Conservation (phyloP, 2,888 invertebrate genomes). For the Lucinisca nassula region DNA sequence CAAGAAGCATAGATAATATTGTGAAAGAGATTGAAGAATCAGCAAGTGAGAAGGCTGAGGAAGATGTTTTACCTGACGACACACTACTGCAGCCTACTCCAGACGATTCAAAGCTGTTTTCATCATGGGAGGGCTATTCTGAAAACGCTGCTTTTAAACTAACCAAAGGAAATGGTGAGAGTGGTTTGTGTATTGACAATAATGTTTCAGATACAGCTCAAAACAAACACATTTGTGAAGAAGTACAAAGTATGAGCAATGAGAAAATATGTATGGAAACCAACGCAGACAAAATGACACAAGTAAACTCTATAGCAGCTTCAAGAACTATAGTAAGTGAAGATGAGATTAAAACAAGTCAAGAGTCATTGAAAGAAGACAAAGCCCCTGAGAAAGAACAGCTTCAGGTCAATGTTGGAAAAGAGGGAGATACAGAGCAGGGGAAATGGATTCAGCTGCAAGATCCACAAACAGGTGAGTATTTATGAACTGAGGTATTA, state of each 20-base stretch:
- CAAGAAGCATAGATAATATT: not conserved
- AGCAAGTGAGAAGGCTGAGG: not conserved
- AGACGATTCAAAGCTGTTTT: not conserved
- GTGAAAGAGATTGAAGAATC: not conserved
- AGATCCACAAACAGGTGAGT: conserved; percentile 70
- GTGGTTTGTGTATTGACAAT: too few species aligned
- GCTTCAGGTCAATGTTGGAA: not conserved
- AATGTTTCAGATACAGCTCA: too few species aligned
- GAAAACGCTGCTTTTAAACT: not conserved
- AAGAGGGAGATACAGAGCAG: not conserved
- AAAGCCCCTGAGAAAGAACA: not conserved
- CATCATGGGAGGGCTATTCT: not conserved
- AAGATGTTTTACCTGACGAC: too few species aligned
- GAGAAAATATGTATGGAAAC: too few species aligned
- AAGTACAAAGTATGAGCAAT: too few species aligned
- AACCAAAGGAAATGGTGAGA: too few species aligned
- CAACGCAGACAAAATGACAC: too few species aligned
- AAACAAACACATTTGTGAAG: too few species aligned
- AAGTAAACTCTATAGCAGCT: too few species aligned
- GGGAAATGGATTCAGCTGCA: conserved; percentile 63
- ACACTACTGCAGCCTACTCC: not conserved
- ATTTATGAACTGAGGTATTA: too few species aligned
- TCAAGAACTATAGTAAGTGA: too few species aligned
- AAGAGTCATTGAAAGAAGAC: not conserved
- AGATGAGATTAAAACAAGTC: too few species aligned